Base-by-base conservation (phyloP, 1,140 invertebrate genomes). In the Linepithema humile region DNA sequence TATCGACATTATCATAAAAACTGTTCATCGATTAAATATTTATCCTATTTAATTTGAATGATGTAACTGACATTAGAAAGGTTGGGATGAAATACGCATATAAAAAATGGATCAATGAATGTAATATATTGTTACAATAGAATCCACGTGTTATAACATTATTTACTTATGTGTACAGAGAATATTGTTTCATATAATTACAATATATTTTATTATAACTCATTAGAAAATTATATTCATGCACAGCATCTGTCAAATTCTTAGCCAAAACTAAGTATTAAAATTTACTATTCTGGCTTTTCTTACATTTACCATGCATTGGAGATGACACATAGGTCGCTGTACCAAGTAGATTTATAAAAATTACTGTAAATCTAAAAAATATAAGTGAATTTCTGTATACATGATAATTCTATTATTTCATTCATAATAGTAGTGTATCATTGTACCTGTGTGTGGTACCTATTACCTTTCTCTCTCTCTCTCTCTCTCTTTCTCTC, bases 341-440 rank as follows among this genome's bases (percentile, higher is more conserved):
- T 90, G 88, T 93, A 93, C 88, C 91, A 90, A 91, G 86, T 93
- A 93, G 92, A 90, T 91, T 94, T 94, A 93, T 94, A 92, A 94
- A 94, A 93, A 93, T 93, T 93, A 88, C 89, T 92, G 90, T 91
- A 93, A 93, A 91, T 93, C 93, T 94, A 93, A 94, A 94, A 94
- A 94, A 94, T 94, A 93, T 93, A 94, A 93, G 88, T 94, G 90
- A 93, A 93, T 93, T 92, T 93, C 86, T 91, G 88, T 92, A 88
- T 92, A 92, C 85, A 89, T 88, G 80, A 85, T 89, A 87, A 69
- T 88, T 73, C 85, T 89, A 90, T 89, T 78, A 88, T 90, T 89
- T 85, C 70, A 84, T 82, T 88, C 65, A 73, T 80, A 74, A 87
- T 85, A 88, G 40, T 80, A 83, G 85, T 88, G 84, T 88, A 82